phyloP scores from a whole-genome alignment of 2,797 vertebrate species.

The Anniella stebbinsi region DNA sequence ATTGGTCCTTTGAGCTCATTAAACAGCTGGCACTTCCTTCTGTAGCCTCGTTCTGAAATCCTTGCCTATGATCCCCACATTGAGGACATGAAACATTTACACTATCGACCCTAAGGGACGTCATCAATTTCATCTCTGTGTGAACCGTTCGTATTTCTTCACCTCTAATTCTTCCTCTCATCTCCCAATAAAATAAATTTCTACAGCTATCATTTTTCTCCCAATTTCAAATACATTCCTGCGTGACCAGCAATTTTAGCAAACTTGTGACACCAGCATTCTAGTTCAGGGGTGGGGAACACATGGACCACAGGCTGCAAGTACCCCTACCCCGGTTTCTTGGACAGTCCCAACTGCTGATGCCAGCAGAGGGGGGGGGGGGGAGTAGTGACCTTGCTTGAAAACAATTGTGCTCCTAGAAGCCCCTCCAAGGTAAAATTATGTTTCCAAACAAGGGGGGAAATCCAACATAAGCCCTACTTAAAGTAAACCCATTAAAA shows the following conservation, averaged over 20 bases:
- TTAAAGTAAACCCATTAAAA: too few species aligned
- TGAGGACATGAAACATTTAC: background rate
- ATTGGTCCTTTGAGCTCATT: background rate
- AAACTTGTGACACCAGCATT: constrained; percentile 32
- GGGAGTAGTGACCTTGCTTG: too few species aligned
- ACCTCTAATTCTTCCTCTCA: constrained; percentile 30
- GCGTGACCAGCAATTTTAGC: constrained; percentile 41
- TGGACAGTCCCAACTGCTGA: too few species aligned
- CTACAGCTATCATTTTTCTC: constrained; percentile 40
- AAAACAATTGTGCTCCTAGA: too few species aligned
- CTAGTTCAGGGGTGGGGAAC: background rate
- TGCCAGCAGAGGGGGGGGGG: too few species aligned
- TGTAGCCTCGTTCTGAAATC: background rate
- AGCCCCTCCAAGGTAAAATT: too few species aligned
- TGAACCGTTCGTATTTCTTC: background rate
- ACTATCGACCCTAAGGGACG: background rate
- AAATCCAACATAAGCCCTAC: too few species aligned
- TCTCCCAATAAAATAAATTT: constrained; percentile 53
- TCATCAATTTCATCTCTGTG: background rate
- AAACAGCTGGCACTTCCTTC: background rate
- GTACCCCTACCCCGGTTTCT: too few species aligned
- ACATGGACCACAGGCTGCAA: too few species aligned
- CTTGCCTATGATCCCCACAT: background rate
- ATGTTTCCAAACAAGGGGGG: too few species aligned
- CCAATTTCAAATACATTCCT: constrained; percentile 45